phyloP scores from a whole-genome alignment of 2,113 vertebrate species.

The Nestor notabilis region DNA sequence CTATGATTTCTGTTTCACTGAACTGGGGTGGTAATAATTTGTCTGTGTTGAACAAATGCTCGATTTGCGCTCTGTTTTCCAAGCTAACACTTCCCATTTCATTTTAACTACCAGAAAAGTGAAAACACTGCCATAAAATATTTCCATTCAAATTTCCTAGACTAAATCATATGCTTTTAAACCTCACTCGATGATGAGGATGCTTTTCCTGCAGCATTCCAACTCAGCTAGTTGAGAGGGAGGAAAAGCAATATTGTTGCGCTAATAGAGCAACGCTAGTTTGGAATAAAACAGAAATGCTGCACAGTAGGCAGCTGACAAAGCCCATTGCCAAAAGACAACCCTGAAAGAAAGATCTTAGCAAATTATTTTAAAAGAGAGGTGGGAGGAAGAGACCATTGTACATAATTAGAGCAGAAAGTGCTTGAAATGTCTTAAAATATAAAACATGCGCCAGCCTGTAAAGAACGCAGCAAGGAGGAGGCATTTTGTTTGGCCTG shows the following conservation, averaged over 20 bases:
- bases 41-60: not conserved
- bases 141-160: slow-evolving; percentile 20
- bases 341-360: not conserved
- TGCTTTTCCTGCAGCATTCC: not conserved
- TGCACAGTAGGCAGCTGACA: not conserved
- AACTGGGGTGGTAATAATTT: not conserved
- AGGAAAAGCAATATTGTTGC: not conserved
- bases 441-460: not conserved
- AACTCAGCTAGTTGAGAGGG: not conserved
- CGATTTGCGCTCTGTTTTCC: not conserved
- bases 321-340: not conserved
- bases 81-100: not conserved
- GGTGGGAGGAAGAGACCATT: not conserved
- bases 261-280: not conserved
- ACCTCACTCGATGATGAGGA: not conserved
- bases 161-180: slow-evolving; percentile 20
- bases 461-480: not conserved
- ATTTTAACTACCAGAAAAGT: not conserved
- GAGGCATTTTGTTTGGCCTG: not conserved
- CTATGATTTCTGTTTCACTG: slow-evolving; percentile 26
- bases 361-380: not conserved
- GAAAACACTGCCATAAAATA: not conserved
- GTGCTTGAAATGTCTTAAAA: not conserved
- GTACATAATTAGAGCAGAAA: slow-evolving; percentile 4
- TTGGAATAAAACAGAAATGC: not conserved